Evolutionary conservation across 2,797 vertebrate species (phyloP).

Genomic region (Mus minutoides): DNA sequence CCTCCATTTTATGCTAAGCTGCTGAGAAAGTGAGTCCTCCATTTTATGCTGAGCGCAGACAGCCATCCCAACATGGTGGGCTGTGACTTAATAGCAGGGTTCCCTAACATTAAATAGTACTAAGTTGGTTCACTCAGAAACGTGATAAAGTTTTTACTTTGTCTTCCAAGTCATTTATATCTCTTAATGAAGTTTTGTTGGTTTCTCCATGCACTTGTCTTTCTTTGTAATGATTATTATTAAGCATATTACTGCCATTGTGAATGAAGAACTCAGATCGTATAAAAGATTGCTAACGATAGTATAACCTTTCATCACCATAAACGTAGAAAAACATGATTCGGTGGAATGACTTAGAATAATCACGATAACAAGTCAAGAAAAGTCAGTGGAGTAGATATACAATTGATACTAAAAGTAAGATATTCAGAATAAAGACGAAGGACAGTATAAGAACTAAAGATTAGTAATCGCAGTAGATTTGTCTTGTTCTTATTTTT

Average conservation of each 20-base stretch:
- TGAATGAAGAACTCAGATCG: conserved; percentile 16
- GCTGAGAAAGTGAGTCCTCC: not conserved
- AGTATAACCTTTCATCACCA: no score
- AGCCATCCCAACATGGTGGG: not conserved
- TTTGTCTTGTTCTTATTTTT: conserved; percentile 26
- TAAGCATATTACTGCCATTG: not conserved
- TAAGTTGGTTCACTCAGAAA: conserved; percentile 42
- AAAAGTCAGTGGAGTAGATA: no score
- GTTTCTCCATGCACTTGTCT: conserved; percentile 6
- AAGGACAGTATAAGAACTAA: no score
- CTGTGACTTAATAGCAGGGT: not conserved
- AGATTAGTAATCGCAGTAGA: no score
- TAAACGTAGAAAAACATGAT: no score
- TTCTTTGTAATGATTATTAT: conserved; percentile 44
- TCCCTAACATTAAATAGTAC: not conserved
- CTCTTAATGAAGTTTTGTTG: conserved; percentile 2
- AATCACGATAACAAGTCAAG: no score
- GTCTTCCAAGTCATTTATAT: conserved; percentile 30
- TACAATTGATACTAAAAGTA: no score
- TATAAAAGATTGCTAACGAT: no score
- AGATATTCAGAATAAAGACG: no score
- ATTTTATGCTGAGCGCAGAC: no score
- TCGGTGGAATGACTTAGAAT: no score
- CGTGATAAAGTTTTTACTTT: conserved; percentile 11
- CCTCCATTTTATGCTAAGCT: no score